Conservation (phyloP, 2,113 vertebrate species). For the Charina bottae region DNA sequence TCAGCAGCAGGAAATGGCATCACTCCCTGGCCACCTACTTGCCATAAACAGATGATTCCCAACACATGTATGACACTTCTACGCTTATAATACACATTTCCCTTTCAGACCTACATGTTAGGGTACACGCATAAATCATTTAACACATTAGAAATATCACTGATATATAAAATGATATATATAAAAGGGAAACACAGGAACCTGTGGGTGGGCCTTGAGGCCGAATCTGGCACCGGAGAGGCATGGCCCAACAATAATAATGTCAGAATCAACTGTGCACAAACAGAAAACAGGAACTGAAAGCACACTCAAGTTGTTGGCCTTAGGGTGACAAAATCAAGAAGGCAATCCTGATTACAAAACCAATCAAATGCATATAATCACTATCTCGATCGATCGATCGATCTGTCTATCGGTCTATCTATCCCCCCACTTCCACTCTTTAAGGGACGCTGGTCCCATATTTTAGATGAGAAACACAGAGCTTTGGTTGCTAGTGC, state of each 20-base stretch:
- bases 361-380: not conserved
- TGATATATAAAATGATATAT: no score
- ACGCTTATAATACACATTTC: not conserved
- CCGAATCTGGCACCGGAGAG: not conserved
- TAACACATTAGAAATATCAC: not conserved
- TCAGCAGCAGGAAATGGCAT: not conserved
- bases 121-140: not conserved
- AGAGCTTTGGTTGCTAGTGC: not conserved
- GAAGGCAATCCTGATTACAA: not conserved
- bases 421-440: not conserved
- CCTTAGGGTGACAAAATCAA: not conserved
- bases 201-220: not conserved
- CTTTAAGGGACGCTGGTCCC: not conserved
- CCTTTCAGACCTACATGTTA: not conserved
- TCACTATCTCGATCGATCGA: not conserved
- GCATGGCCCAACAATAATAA: not conserved
- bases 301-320: not conserved
- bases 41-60: not conserved
- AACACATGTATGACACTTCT: not conserved
- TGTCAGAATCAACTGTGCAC: not conserved
- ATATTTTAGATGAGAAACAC: not conserved
- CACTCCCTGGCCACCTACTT: not conserved
- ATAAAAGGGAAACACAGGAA: not conserved
- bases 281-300: not conserved
- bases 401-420: not conserved